Conservation (phyloP, 2,113 vertebrate genomes). For the Holacanthus passer region DNA sequence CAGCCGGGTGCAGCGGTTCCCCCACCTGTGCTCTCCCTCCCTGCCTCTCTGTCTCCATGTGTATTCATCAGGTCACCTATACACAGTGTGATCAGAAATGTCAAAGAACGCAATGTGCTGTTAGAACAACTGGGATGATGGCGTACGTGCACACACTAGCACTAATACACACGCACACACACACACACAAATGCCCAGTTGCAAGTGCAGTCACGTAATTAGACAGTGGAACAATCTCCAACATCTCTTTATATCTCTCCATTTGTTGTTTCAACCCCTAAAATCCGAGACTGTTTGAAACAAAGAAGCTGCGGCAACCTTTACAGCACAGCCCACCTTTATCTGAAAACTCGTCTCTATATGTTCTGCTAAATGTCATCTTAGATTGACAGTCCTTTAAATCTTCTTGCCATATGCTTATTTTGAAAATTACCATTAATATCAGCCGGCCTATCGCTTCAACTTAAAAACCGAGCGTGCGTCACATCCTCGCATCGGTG, state of each 20-base stretch:
- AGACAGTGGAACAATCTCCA: not conserved
- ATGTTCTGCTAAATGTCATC: conserved; percentile 21
- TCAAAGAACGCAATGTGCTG: conserved; percentile 3
- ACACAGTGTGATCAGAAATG: conserved; percentile 29
- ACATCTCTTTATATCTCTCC: not conserved
- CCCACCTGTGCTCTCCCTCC: conserved; percentile 32
- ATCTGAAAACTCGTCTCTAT: not conserved
- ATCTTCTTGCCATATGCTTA: not conserved
- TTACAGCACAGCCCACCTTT: not conserved
- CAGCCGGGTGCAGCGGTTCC: conserved; percentile 22
- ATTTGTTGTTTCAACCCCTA: not conserved
- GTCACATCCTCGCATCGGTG: too few relatives aligned
- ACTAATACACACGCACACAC: not conserved
- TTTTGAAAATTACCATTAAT: not conserved
- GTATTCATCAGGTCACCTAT: conserved; percentile 28
- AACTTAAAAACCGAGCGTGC: not conserved
- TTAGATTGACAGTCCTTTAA: not conserved
- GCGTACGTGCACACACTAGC: not conserved
- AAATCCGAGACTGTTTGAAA: not conserved
- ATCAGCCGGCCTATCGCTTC: not conserved
- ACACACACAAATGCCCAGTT: not conserved
- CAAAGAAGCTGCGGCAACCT: not conserved
- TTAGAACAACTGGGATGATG: not conserved
- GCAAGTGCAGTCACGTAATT: not conserved
- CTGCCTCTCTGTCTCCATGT: not conserved